A percentile compares a stretch with the other conserved stretches of the same genome.
Evolutionary conservation across 23 tunicate genomes (phyloP).

Genomic region (Clavelina lepadiformis): DNA sequence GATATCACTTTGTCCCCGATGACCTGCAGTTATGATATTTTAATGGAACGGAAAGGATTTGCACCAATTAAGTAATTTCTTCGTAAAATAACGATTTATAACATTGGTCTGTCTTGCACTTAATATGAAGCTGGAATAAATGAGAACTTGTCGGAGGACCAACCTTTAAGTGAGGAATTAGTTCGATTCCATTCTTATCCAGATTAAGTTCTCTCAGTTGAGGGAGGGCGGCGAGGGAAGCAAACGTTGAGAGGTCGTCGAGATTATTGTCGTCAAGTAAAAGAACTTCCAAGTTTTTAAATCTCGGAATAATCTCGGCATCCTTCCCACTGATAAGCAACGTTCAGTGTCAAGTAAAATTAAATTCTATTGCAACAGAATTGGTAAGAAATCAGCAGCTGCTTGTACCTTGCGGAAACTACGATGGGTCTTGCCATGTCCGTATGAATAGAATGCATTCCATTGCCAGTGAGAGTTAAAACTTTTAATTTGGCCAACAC

Average conservation of each 20-base stretch:
- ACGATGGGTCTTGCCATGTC: conserved; percentile 65
- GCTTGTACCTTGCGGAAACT: conserved; percentile 18
- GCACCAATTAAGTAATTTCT: too few relatives aligned
- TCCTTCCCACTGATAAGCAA: conserved; percentile 10
- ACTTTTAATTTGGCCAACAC: conserved; percentile 62
- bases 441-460: conserved; percentile 39
- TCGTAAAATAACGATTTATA: too few relatives aligned
- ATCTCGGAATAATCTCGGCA: conserved; percentile 14
- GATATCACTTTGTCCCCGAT: conserved; percentile 70
- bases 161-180: conserved; percentile 80
- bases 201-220: conserved; percentile 67
- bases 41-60: too few relatives aligned
- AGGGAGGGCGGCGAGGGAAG: conserved; percentile 77
- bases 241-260: conserved; percentile 61
- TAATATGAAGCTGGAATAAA: too few relatives aligned
- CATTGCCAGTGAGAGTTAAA: conserved; percentile 78
- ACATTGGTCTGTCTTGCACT: too few relatives aligned
- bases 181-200: conserved; percentile 66
- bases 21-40: conserved; percentile 12
- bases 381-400: background rate
- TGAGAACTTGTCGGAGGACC: too few relatives aligned
- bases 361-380: background rate
- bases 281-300: conserved; percentile 63
- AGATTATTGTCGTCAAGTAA: conserved; percentile 72
- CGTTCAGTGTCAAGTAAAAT: background rate